Conservation (phyloP, 2,888 invertebrate species). For the Polydrusus pterygomalis region DNA sequence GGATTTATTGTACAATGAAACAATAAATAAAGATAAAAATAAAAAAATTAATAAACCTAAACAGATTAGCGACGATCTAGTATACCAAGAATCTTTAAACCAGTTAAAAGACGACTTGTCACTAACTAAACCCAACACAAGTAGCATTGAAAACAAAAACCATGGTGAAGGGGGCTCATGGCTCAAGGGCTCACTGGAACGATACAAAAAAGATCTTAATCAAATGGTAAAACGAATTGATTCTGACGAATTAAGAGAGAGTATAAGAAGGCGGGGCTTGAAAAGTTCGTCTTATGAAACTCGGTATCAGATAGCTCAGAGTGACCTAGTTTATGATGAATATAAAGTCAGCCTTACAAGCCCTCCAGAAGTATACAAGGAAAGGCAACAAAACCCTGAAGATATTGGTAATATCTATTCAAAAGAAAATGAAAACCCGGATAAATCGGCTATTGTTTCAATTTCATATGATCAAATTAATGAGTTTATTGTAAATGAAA, state of each 20-base stretch:
- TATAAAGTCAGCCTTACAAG: neutral
- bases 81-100: conserved; percentile 12
- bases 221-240: conserved; percentile 41
- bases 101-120: conserved; percentile 30
- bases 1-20: conserved; percentile 58
- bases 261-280: conserved; percentile 41
- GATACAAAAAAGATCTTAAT: conserved; percentile 44
- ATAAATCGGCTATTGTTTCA: neutral
- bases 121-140: neutral
- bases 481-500: conserved; percentile 11
- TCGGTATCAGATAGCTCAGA: conserved; percentile 9
- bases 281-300: conserved; percentile 19
- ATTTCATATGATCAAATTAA: neutral
- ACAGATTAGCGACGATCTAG: neutral
- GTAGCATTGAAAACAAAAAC: neutral
- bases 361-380: neutral
- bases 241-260: conserved; percentile 40
- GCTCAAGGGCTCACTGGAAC: conserved; percentile 33
- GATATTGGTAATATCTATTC: neutral
- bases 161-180: conserved; percentile 31
- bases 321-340: conserved; percentile 5
- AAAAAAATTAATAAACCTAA: conserved; percentile 8
- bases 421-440: neutral
- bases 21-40: conserved; percentile 51
- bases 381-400: neutral